Evolutionary conservation across 2,888 invertebrate species (phyloP), one percentile per base, ranked within the genome.

Genomic region (Xylophagus ater): DNA sequence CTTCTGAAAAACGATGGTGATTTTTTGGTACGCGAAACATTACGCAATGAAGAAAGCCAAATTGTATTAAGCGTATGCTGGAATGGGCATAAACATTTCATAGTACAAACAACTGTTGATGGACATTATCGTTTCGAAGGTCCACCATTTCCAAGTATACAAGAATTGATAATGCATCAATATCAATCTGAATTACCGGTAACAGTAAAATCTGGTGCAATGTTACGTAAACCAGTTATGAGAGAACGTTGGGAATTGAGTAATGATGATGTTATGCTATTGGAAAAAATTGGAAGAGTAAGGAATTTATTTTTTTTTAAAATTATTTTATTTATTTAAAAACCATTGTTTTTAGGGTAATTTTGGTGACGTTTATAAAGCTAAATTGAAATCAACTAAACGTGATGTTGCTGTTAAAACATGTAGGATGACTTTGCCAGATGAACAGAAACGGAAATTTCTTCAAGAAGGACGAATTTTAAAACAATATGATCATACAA

Each of bases 61-160:
- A 83, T 89, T 32, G 94, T 96, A 42, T 68, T 96, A 30, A 93
- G 93, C 10, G 93, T 93, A 2, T 88, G 86, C 61, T 94, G 94
- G 93, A 85, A 88, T 43, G 89, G 90, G 14, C 90, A 93, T 56
- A 92, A 92, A 60, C 94, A 96, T 68, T 96, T 96, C 60, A 94
- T 96, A 51, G 92, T 96, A 43, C 94, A 94, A 71, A 90, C 87
- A 12, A 87, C 89, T 3, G 75, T 80, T 5, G 93, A 93, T 72
- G 89, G 88, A 14, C 86, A 87, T 60, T 94, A 80, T 66, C 73
- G 92, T 52, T 93, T 94, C 63, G 94, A 94, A 66, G 94, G 93
- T 2, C 87, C 88, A 4, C 81, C 89, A 4, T 94, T 89, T 65
- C 86, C 90, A 4, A 89, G 89, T 24, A 89, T 96, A 51, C 82